Conservation (phyloP, 2,888 invertebrate genomes). For the Apocheima hispidaria region DNA sequence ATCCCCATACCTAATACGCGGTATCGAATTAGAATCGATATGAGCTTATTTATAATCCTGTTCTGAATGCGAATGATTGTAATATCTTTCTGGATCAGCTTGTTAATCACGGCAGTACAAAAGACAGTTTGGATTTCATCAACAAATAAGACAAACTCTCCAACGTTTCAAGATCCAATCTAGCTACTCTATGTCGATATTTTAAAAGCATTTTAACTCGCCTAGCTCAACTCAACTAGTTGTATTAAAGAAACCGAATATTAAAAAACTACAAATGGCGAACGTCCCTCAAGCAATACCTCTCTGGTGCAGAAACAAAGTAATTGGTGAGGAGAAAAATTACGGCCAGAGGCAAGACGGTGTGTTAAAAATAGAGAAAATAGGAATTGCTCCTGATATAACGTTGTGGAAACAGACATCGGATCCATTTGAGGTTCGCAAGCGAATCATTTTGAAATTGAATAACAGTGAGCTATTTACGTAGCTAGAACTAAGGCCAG, state of each 20-base stretch:
- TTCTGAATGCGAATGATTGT: constrained; percentile 23
- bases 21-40: constrained; percentile 36
- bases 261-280: constrained; percentile 58
- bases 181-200: constrained; percentile 18
- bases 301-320: constrained; percentile 68
- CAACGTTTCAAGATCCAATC: constrained; percentile 15
- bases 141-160: not conserved
- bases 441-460: no score
- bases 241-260: constrained; percentile 52
- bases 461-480: not conserved
- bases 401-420: constrained; percentile 60
- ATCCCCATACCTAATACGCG: constrained; percentile 41
- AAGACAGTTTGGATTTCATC: not conserved
- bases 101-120: constrained; percentile 7
- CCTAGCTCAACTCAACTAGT: constrained; percentile 28
- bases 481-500: not conserved
- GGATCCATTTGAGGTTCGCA: no score
- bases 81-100: constrained; percentile 10
- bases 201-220: constrained; percentile 31
- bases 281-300: constrained; percentile 57
- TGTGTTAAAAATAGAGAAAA: constrained; percentile 63
- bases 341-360: constrained; percentile 61
- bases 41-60: constrained; percentile 31
- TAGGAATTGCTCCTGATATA: constrained; percentile 60
- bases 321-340: constrained; percentile 75